A percentile compares a stretch with the other conserved stretches of the same genome.
These are phyloP conservation scores for Onchidella celtica DNA, from an alignment of 2,888 invertebrate genomes.

Conservation along the genomic window DNA sequence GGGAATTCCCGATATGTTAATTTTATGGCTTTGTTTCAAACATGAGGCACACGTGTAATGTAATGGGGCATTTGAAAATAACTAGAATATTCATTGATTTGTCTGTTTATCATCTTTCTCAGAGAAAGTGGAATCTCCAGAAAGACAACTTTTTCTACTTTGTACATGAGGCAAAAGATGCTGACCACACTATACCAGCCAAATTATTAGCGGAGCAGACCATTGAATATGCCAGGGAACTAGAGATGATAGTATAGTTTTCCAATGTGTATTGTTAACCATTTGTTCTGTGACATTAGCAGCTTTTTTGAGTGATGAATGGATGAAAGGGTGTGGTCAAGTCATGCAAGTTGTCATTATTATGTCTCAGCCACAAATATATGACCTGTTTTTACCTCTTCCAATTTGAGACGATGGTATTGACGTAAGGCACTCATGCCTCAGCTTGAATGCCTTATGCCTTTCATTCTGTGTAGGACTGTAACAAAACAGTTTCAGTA, in stretches of 20 bases:
- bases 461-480: too few species aligned
- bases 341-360: too few species aligned
- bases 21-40: not conserved
- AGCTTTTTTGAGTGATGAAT: too few species aligned
- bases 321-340: too few species aligned
- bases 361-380: too few species aligned
- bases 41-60: too few species aligned
- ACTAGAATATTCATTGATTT: not conserved
- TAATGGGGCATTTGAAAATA: not conserved
- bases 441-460: too few species aligned
- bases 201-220: slow-evolving; percentile 94
- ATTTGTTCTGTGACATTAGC: not conserved
- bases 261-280: not conserved
- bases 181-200: slow-evolving; percentile 90
- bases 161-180: slow-evolving; percentile 87
- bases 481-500: too few species aligned
- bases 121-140: slow-evolving; percentile 91
- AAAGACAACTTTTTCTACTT: slow-evolving; percentile 91
- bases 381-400: too few species aligned
- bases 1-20: not conserved
- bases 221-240: slow-evolving; percentile 97
- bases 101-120: slow-evolving; percentile 64
- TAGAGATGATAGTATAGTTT: slow-evolving; percentile 98
- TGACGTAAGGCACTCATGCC: too few species aligned
- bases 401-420: too few species aligned